Evolutionary conservation across 2,113 vertebrate species (phyloP).

Genomic region (Hypocryptadius cinnamomeus): DNA sequence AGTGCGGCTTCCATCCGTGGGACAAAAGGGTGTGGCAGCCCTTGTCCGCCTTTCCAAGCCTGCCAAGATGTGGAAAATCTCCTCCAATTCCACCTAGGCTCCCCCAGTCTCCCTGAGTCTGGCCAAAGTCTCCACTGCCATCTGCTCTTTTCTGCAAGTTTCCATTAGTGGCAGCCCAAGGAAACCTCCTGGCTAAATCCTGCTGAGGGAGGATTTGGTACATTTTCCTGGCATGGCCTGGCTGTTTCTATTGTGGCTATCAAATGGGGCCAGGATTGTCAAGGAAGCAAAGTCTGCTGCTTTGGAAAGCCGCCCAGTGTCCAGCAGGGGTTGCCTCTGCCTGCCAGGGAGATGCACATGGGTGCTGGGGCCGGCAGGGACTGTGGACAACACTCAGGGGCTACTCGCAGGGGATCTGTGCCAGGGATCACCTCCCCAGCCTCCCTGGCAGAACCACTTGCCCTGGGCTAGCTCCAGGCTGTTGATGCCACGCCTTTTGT

Average conservation of each 20-base stretch:
- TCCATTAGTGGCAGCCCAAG: background rate
- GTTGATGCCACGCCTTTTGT: background rate
- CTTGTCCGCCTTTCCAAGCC: background rate
- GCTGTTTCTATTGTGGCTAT: background rate
- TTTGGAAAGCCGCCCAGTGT: background rate
- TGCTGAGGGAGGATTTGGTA: background rate
- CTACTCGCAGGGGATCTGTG: background rate
- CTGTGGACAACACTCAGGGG: background rate
- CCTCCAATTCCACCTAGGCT: background rate
- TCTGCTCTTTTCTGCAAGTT: conserved; percentile 30
- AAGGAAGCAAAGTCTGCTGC: background rate
- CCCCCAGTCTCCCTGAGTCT: background rate
- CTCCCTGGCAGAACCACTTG: background rate
- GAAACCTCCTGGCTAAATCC: conserved; percentile 12
- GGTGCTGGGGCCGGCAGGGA: background rate
- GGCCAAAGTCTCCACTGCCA: background rate
- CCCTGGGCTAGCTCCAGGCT: background rate
- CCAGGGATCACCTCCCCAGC: background rate
- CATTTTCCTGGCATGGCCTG: background rate
- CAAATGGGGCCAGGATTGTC: background rate
- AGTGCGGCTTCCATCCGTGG: background rate
- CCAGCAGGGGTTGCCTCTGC: background rate
- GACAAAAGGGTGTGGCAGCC: background rate
- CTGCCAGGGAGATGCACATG: background rate
- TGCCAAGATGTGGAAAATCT: background rate